Conservation (phyloP, 92 coral and sea anemone species). For the Siderastrea radians region DNA sequence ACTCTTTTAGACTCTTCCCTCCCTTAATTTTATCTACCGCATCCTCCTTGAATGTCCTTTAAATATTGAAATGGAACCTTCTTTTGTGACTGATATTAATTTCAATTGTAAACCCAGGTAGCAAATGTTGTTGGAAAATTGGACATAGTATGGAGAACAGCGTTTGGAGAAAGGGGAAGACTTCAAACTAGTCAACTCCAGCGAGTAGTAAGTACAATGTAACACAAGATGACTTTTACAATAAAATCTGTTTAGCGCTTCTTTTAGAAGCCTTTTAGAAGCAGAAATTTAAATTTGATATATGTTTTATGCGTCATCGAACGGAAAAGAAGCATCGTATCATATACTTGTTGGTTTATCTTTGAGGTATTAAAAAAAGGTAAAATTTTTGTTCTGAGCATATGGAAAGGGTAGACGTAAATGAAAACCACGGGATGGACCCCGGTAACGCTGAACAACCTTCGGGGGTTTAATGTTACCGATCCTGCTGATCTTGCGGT, state of each 20-base stretch:
- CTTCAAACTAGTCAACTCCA: slow-evolving; percentile 98
- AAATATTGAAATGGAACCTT: background rate
- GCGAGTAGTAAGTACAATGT: slow-evolving; percentile 77
- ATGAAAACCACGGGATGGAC: too few relatives aligned
- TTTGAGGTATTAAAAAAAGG: too few relatives aligned
- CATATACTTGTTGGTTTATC: too few relatives aligned
- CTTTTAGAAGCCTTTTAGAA: too few relatives aligned
- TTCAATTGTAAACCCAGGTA: slow-evolving; percentile 45
- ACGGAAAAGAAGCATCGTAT: too few relatives aligned
- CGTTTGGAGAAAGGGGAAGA: slow-evolving; percentile 98
- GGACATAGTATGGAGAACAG: slow-evolving; percentile 97
- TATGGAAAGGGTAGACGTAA: too few relatives aligned
- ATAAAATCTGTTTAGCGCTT: background rate
- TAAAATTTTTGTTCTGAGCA: too few relatives aligned
- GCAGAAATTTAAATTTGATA: too few relatives aligned
- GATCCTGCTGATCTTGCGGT: too few relatives aligned
- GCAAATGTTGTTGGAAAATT: slow-evolving; percentile 93
- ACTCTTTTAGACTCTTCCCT: background rate
- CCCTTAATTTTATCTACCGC: background rate
- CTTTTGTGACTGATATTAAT: background rate
- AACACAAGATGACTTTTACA: background rate
- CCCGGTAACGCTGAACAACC: too few relatives aligned
- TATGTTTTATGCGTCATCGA: too few relatives aligned
- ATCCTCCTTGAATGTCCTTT: background rate
- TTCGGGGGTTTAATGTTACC: too few relatives aligned